Evolutionary conservation across 2,888 invertebrate genomes (phyloP).

Genomic region (Rhingia rostrata): DNA sequence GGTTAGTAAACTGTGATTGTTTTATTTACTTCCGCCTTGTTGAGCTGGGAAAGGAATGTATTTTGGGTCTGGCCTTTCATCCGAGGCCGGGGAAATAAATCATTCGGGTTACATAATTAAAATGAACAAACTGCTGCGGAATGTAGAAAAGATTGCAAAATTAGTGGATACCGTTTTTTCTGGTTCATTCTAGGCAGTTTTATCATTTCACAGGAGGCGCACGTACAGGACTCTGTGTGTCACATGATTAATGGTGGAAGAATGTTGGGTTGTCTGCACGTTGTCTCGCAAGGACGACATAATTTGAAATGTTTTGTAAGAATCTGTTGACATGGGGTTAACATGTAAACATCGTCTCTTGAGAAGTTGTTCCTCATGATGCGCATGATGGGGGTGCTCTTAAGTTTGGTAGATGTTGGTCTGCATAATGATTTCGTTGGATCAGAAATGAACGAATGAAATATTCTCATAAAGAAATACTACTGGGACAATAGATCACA

Average conservation of each 20-base stretch:
- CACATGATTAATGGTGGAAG: conserved; percentile 19
- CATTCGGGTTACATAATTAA: conserved; percentile 49
- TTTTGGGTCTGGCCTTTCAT: background rate
- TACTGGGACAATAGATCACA: no score
- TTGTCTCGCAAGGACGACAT: background rate
- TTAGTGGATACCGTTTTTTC: background rate
- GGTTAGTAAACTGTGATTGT: conserved; percentile 56
- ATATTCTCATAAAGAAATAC: no score
- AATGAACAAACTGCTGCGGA: conserved; percentile 4
- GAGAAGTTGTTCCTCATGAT: background rate
- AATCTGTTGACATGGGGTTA: background rate
- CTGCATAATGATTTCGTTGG: background rate
- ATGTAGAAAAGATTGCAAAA: conserved; percentile 17
- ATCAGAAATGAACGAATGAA: background rate
- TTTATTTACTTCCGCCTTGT: conserved; percentile 53
- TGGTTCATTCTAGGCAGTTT: background rate
- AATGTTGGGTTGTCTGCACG: background rate
- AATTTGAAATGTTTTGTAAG: conserved; percentile 4
- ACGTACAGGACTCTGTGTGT: background rate
- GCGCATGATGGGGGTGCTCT: background rate
- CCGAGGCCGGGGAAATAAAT: conserved; percentile 18
- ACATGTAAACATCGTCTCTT: background rate
- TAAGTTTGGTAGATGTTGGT: background rate
- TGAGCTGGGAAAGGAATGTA: conserved; percentile 15
- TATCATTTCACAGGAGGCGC: background rate